Conservation (phyloP, 2,888 invertebrate species). For the Chrysotoxum bicinctum region DNA sequence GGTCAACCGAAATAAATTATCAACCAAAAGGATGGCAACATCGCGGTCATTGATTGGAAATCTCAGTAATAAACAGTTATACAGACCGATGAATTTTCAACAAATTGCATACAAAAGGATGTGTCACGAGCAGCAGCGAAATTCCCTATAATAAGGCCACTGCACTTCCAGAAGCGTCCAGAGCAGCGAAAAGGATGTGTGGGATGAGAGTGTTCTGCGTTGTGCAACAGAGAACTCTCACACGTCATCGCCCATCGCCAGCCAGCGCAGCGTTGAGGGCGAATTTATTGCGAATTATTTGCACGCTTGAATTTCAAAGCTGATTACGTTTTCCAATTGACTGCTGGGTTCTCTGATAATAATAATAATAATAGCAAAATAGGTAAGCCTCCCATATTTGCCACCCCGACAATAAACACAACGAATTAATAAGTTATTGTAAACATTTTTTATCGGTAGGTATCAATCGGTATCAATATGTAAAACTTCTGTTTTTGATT, state of each 20-base stretch:
- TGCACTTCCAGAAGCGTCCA: neutral
- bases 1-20: conserved; percentile 52
- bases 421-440: conserved; percentile 54
- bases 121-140: conserved; percentile 22
- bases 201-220: neutral
- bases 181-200: neutral
- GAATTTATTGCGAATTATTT: conserved; percentile 62
- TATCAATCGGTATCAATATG: neutral
- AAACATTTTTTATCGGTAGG: neutral
- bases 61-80: conserved; percentile 67
- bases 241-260: conserved; percentile 50
- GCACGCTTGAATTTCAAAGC: conserved; percentile 63
- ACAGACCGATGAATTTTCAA: conserved; percentile 20
- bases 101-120: conserved; percentile 21
- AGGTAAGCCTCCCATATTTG: neutral
- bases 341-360: conserved; percentile 21
- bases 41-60: conserved; percentile 71
- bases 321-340: conserved; percentile 58
- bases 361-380: neutral
- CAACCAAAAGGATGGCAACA: conserved; percentile 66
- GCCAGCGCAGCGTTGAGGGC: neutral
- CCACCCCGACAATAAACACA: neutral
- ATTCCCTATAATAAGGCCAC: neutral
- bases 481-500: conserved; percentile 13
- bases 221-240: conserved; percentile 20